phyloP scores from a whole-genome alignment of 2,113 vertebrate genomes.

The Campylorhamphus procurvoides region DNA sequence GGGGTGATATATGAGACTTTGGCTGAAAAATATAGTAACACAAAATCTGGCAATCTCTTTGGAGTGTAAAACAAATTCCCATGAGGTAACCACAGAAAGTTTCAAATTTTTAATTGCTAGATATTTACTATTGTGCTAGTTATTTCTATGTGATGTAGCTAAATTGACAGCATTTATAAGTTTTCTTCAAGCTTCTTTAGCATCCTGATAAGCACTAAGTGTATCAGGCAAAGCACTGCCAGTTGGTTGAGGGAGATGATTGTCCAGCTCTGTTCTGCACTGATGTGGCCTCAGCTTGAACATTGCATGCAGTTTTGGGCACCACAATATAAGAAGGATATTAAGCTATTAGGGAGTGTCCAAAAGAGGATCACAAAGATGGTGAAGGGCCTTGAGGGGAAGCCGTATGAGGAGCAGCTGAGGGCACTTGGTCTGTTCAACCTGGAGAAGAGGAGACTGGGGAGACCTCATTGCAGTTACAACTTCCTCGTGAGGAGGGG shows the following conservation, averaged over 20 bases:
- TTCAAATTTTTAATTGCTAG: conserved; percentile 1
- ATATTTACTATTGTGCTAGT: not conserved
- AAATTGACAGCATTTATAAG: not conserved
- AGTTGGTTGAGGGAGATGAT: not conserved
- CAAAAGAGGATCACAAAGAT: not conserved
- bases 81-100: not conserved
- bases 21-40: not conserved
- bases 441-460: not conserved
- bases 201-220: not conserved
- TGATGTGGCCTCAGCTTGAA: not conserved
- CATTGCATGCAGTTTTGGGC: not conserved
- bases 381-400: not conserved
- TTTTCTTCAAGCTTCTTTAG: not conserved
- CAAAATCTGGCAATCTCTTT: not conserved
- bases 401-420: not conserved
- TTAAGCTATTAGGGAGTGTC: not conserved
- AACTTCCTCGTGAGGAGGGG: not conserved
- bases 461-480: not conserved
- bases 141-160: not conserved
- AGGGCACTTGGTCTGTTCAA: not conserved
- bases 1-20: not conserved
- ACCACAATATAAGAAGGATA: not conserved
- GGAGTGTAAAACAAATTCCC: not conserved
- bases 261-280: not conserved
- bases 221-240: not conserved